Base-by-base conservation (phyloP, 2,888 invertebrate genomes). In the Polia nebulosa region DNA sequence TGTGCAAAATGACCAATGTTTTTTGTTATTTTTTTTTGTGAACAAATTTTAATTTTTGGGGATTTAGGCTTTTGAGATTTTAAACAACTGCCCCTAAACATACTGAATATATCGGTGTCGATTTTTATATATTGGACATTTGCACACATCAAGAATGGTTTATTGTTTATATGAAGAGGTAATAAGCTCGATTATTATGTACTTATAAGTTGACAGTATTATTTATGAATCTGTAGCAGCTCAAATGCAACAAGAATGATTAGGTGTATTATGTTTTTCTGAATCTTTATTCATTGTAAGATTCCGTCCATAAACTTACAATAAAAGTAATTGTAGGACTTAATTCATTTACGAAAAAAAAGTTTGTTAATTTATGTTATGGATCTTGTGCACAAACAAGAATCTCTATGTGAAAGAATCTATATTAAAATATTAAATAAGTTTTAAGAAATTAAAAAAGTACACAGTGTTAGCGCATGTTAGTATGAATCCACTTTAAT, bases 261-360 rank as follows among this genome's bases (percentile, higher is more conserved):
- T 8, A 25, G n/a, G 39, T 9, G 15, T 11, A 8, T 60, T 56
- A 36, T 45, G 36, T 51, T 63, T 34, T 17, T 44, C 3, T 32
- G n/a, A 51, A 45, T 36, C 6, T 56, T 36, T 29, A 1, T 29
- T 44, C 5, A 9, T 20, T 41, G 45, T 4, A n/a, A 41, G 7
- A 58, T 67, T 78, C 74, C 78, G 44, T 72, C 66, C 47, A 4
- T 9, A 57, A 36, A 25, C 27, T 44, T 57, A 11, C 27, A 32
- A 8, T 34, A n/a, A 52, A 47, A 25, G 13, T 58, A 32, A 34
- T 47, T n/a, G n/a, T n/a, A n/a, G n/a, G n/a, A n/a, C n/a, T n/a
- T n/a, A n/a, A n/a, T n/a, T n/a, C n/a, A n/a, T n/a, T n/a, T n/a
- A n/a, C n/a, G n/a, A 49, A 41, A 41, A 39, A 39, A 39, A 6